A percentile compares a stretch with the other conserved stretches of the same genome.
Evolutionary conservation across 2,113 vertebrate genomes (phyloP).

Genomic region (Lophius piscatorius): DNA sequence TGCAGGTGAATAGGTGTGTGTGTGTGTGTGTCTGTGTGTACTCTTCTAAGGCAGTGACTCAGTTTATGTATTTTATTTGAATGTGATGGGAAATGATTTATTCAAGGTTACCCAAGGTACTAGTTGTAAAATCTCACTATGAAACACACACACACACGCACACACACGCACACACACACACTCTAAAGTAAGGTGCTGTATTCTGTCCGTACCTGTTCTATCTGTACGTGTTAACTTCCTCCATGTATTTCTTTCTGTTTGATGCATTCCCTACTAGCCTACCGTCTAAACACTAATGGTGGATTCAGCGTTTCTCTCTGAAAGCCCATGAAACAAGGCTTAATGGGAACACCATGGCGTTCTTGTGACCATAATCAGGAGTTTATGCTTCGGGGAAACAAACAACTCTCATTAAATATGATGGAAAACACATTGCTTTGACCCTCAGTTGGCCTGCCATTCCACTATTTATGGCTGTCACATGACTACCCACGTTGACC

Average conservation of each 20-base stretch:
- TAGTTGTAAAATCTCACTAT: neutral
- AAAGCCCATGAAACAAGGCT: constrained; percentile 58
- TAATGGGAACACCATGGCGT: constrained; percentile 65
- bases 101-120: constrained; percentile 23
- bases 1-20: constrained; percentile 15
- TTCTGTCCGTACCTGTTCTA: constrained; percentile 8
- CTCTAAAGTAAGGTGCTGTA: neutral
- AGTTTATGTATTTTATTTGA: constrained; percentile 25
- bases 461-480: constrained; percentile 44
- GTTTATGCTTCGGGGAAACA: constrained; percentile 65
- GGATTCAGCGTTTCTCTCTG: constrained; percentile 37
- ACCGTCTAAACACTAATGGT: constrained; percentile 22
- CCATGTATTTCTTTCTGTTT: constrained; percentile 11
- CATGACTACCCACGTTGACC: constrained; percentile 49
- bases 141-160: neutral
- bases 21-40: constrained; percentile 5
- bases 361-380: constrained; percentile 73
- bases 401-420: constrained; percentile 65
- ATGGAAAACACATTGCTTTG: constrained; percentile 55
- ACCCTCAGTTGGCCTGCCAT: constrained; percentile 48
- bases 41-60: constrained; percentile 41
- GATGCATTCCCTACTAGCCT: constrained; percentile 8
- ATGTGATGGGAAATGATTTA: constrained; percentile 10
- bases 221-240: no score
- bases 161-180: neutral